phyloP scores from a whole-genome alignment of 1,140 invertebrate species.

The Magallana gigas region DNA sequence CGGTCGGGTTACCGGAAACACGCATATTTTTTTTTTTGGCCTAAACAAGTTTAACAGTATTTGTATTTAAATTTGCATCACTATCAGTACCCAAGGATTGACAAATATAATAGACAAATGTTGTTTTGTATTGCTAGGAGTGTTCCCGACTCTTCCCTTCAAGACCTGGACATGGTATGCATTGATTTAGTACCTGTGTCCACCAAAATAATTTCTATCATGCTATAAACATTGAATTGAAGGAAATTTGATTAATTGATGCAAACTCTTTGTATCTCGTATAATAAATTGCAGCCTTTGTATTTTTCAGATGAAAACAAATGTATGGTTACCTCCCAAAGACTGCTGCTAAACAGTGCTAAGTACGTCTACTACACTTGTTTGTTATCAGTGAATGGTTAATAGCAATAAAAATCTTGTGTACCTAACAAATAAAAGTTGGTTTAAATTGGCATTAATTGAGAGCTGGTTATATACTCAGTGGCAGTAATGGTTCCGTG shows the following conservation, averaged over 20 bases:
- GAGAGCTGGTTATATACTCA: constrained; percentile 29
- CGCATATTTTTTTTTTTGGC: no score
- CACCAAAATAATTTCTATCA: no score
- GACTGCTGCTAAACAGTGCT: constrained; percentile 54
- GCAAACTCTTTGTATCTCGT: background rate
- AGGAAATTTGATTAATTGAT: background rate
- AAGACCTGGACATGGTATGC: background rate
- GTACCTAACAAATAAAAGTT: no score
- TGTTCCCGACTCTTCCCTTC: background rate
- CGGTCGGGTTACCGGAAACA: no score
- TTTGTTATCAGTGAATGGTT: no score
- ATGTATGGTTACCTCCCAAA: constrained; percentile 54
- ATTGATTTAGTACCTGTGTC: no score
- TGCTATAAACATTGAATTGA: background rate
- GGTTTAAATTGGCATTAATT: no score
- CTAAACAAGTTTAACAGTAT: no score
- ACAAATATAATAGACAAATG: no score
- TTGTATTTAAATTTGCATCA: no score
- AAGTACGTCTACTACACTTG: constrained; percentile 42
- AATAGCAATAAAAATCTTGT: no score
- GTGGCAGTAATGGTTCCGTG: constrained; percentile 49
- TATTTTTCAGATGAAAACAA: constrained; percentile 46
- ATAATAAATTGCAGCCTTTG: background rate
- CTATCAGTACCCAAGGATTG: no score
- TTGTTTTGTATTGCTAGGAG: background rate